These are phyloP conservation scores for Plotosus lineatus DNA, from an alignment of 2,113 vertebrate genomes.

Conservation along the genomic window DNA sequence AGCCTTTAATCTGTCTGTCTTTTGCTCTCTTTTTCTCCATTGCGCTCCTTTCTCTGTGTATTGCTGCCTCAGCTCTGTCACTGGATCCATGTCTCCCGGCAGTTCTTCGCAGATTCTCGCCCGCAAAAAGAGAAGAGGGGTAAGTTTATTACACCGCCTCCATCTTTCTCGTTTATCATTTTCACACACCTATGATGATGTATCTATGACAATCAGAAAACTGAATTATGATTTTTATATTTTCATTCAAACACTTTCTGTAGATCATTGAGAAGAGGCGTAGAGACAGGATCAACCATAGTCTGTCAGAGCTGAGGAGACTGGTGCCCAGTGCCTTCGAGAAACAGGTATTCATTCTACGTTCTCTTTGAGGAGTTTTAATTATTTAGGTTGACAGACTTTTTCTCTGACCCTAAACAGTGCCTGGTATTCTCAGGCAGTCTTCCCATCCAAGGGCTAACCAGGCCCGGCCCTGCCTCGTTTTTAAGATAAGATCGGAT, in stretches of 20 bases:
- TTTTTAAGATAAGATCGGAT: too few relatives aligned
- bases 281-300: slow-evolving; percentile 93
- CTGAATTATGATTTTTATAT: not conserved
- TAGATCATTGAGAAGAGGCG: slow-evolving; percentile 95
- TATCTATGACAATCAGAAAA: not conserved
- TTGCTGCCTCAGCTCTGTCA: slow-evolving; percentile 77
- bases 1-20: slow-evolving; percentile 56
- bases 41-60: slow-evolving; percentile 8
- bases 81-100: slow-evolving; percentile 84
- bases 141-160: slow-evolving; percentile 67
- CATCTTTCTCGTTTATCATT: not conserved
- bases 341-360: slow-evolving; percentile 85
- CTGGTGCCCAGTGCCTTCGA: slow-evolving; percentile 90
- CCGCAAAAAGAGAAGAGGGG: slow-evolving; percentile 93
- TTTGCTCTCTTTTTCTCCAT: slow-evolving; percentile 29
- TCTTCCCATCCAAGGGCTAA: too few relatives aligned
- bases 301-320: slow-evolving; percentile 88
- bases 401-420: too few relatives aligned
- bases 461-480: too few relatives aligned
- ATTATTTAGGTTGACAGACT: too few relatives aligned
- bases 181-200: not conserved
- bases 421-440: too few relatives aligned
- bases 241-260: not conserved
- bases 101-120: slow-evolving; percentile 89
- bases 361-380: too few relatives aligned